Conservation (phyloP, 2,888 invertebrate species). For the Nomada goodeniana region DNA sequence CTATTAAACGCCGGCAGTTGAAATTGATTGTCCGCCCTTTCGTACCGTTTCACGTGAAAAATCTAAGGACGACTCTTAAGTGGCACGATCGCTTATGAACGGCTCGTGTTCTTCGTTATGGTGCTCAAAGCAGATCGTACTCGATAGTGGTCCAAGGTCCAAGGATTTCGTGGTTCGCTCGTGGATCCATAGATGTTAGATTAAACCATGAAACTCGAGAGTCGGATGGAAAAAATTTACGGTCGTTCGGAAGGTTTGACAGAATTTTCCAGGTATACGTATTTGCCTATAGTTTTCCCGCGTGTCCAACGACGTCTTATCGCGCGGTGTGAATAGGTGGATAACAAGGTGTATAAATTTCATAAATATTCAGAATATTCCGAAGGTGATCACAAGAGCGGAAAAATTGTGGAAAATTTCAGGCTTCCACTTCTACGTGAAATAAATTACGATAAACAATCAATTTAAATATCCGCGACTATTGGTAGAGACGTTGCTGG, state of each 20-base stretch:
- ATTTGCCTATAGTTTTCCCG: background rate
- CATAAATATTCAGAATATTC: slow-evolving; percentile 53
- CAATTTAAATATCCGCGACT: too few species aligned
- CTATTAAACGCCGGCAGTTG: slow-evolving; percentile 23
- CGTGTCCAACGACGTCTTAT: slow-evolving; percentile 25
- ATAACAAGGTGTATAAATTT: slow-evolving; percentile 16
- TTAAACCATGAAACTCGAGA: slow-evolving; percentile 44
- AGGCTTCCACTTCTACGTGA: background rate
- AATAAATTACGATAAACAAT: background rate
- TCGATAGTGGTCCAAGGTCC: slow-evolving; percentile 33
- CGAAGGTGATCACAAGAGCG: background rate
- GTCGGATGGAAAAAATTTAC: background rate
- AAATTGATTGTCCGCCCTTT: slow-evolving; percentile 67
- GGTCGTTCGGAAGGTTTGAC: slow-evolving; percentile 10
- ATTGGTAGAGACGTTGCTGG: too few species aligned
- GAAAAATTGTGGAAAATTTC: slow-evolving; percentile 17
- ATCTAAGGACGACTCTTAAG: slow-evolving; percentile 39
- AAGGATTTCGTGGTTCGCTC: slow-evolving; percentile 28
- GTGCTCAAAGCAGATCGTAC: slow-evolving; percentile 39
- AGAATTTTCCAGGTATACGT: slow-evolving; percentile 45
- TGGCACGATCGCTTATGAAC: slow-evolving; percentile 51
- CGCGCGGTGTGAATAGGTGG: slow-evolving; percentile 6
- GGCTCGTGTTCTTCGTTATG: slow-evolving; percentile 57
- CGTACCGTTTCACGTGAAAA: slow-evolving; percentile 40
- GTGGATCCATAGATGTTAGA: slow-evolving; percentile 45